Base-by-base conservation (phyloP, 2,888 invertebrate species). In the Lasioglossum marginatum region DNA sequence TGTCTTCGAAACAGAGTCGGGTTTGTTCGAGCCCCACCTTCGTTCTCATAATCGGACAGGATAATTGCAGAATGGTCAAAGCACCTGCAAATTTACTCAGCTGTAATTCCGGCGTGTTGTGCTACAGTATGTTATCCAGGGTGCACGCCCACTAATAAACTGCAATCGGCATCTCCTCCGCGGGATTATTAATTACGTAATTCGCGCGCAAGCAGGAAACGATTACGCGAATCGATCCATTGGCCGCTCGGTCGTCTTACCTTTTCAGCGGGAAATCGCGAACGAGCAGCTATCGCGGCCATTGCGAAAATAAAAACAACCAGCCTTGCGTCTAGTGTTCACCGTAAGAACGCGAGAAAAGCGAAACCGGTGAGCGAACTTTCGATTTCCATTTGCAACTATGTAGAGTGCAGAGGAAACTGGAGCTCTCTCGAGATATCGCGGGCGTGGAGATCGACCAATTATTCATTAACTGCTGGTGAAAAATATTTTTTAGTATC, bases 111-210 rank as follows among this genome's bases (percentile, higher is more conserved):
- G 4, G 23, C 1, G 23, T 10, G 34, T 23, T 23, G 16, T 34
- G 66, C 1, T 23, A 10, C 66, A 19, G 23, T 34, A 19, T 31
- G 8, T 19, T 31, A 66, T 66, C 10, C 66, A 63, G 27, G 31
- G 19, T 23, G 6, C 31, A 31, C 66, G 34, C 19, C 66, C 34
- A 66, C 34, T 52, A 52, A 52, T 19, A 16, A 8, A 10, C 10
- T 19, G 66, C 34, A 19, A 19, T 66, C 34, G 66, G 19, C 8
- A 34, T 31, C 31, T 34, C 66, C 66, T 19, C 34, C 19, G 19
- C 14, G 31, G 34, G 23, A 31, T 66, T 66, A 66, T 34, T 66
- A 66, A 66, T 66, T 66, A 66, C 66, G 66, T 31, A 66, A 66
- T 34, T 23, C 66, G 23, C 34, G 66, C 31, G 31, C 66, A 4